phyloP scores from a whole-genome alignment of 2,888 invertebrate genomes.

The Phasia obesa region DNA sequence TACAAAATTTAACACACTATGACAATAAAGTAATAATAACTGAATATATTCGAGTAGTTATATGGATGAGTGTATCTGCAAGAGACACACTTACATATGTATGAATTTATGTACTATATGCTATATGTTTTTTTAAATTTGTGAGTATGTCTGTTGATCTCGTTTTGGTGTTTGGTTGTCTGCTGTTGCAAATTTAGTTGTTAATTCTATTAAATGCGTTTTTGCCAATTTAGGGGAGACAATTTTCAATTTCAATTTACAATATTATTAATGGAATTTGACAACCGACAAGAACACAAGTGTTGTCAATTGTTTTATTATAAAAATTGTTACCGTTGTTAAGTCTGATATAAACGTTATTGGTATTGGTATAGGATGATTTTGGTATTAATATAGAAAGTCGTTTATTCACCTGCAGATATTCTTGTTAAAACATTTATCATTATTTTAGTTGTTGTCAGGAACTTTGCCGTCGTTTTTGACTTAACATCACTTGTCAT shows the following conservation, averaged over 20 bases:
- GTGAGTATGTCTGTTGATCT: not conserved
- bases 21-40: conserved; percentile 54
- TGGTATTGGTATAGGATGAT: too few species aligned
- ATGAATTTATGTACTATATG: not conserved
- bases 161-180: not conserved
- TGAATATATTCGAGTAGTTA: not conserved
- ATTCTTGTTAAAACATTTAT: too few species aligned
- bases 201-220: conserved; percentile 56
- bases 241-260: conserved; percentile 49
- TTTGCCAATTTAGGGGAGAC: conserved; percentile 59
- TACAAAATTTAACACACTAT: conserved; percentile 26
- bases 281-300: conserved; percentile 42
- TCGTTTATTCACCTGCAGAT: too few species aligned
- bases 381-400: too few species aligned
- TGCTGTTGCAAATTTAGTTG: conserved; percentile 58
- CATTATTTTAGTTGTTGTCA: too few species aligned
- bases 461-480: too few species aligned
- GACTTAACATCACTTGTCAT: too few species aligned
- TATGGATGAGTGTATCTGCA: not conserved
- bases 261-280: conserved; percentile 51
- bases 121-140: not conserved
- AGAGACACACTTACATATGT: not conserved
- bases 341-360: too few species aligned
- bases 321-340: too few species aligned
- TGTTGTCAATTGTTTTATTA: conserved; percentile 31